phyloP scores from a whole-genome alignment of 2,888 invertebrate species.

The Agrotis clavis region DNA sequence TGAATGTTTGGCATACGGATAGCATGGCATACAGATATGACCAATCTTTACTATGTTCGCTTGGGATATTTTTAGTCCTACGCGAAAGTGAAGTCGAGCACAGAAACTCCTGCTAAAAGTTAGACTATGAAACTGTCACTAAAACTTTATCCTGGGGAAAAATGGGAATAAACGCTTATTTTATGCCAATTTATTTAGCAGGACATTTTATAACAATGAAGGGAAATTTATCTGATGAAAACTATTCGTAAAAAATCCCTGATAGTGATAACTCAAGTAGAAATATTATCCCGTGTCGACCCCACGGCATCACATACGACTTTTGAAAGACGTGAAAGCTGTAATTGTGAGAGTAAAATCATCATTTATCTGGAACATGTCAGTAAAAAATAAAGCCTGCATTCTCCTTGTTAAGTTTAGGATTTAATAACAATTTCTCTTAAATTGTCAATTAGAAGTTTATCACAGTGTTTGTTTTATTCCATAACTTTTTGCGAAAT shows the following conservation, averaged over 20 bases:
- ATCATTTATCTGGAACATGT: constrained; percentile 4
- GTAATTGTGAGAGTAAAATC: neutral
- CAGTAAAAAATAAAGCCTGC: constrained; percentile 27
- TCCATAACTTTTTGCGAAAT: constrained; percentile 46
- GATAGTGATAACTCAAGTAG: too few relatives aligned
- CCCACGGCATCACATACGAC: too few relatives aligned
- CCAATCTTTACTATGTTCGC: neutral
- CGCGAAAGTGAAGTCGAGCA: too few relatives aligned
- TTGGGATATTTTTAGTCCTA: neutral
- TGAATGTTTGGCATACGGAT: neutral
- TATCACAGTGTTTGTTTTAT: constrained; percentile 61
- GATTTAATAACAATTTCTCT: constrained; percentile 66
- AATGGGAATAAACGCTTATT: too few relatives aligned
- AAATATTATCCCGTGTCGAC: too few relatives aligned
- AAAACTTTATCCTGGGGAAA: too few relatives aligned
- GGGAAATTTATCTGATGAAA: too few relatives aligned
- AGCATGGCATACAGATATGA: too few relatives aligned
- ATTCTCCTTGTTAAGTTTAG: constrained; percentile 57
- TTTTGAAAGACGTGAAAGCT: too few relatives aligned
- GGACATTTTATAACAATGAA: too few relatives aligned
- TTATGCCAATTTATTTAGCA: too few relatives aligned
- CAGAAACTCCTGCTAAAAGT: neutral
- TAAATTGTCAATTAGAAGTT: constrained; percentile 78
- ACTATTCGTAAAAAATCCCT: too few relatives aligned
- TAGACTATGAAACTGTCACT: neutral